Conservation (phyloP, 2,113 vertebrate genomes). For the Oxyruncus cristatus region DNA sequence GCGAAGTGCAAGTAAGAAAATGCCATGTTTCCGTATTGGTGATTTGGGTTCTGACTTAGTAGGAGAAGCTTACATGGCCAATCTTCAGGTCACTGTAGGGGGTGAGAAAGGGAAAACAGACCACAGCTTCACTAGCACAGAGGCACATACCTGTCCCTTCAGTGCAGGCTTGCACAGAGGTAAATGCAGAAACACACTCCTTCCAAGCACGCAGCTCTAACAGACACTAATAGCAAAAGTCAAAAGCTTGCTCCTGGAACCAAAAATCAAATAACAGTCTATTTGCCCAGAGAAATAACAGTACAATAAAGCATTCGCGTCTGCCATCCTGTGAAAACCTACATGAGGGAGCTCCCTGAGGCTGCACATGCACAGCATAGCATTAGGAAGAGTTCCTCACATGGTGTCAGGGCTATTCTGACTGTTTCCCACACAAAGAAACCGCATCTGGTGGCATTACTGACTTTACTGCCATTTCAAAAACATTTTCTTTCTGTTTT, state of each 20-base stretch:
- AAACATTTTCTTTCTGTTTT: neutral
- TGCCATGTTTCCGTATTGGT: accelerated
- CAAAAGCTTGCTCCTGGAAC: neutral
- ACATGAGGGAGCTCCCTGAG: neutral
- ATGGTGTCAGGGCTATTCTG: neutral
- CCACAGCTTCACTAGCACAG: neutral
- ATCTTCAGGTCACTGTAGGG: neutral
- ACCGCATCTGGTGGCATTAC: neutral
- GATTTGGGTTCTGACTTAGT: neutral
- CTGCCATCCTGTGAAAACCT: neutral
- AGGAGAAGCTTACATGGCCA: neutral
- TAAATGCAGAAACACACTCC: neutral
- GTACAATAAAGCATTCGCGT: neutral
- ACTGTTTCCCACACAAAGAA: neutral
- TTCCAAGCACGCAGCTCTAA: accelerated
- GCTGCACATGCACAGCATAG: neutral
- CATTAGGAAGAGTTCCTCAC: neutral
- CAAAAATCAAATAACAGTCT: neutral
- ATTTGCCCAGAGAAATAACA: slow-evolving; percentile 10
- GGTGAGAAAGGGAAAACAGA: neutral
- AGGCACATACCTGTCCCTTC: neutral
- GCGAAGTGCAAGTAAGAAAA: neutral
- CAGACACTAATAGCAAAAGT: neutral
- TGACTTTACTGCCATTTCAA: neutral
- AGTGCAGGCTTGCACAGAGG: neutral